A percentile compares a stretch with the other conserved stretches of the same genome.
These are phyloP conservation scores for Ariopsis seemanni DNA, from an alignment of 2,113 vertebrate genomes.

Conservation along the genomic window DNA sequence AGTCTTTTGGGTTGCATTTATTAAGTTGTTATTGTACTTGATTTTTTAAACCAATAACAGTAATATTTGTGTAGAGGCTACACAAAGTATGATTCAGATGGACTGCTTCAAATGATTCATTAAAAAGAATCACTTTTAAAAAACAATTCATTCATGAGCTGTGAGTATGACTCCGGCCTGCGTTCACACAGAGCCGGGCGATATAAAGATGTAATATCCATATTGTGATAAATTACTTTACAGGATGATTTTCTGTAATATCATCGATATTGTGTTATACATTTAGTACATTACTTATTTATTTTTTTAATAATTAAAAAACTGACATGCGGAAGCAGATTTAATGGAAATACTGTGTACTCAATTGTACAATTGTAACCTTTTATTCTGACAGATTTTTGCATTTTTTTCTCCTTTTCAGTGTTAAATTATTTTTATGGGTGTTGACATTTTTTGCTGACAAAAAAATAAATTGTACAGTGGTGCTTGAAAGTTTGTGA, in stretches of 20 bases:
- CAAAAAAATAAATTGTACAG: no score
- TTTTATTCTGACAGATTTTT: neutral
- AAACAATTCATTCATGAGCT: neutral
- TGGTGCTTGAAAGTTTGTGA: no score
- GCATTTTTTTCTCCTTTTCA: neutral
- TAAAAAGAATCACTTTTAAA: neutral
- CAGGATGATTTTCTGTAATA: no score
- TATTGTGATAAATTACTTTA: no score
- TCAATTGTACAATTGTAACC: neutral
- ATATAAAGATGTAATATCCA: no score
- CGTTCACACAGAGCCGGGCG: no score
- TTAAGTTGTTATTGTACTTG: neutral
- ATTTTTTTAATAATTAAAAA: neutral
- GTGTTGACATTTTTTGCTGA: no score
- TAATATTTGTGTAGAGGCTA: neutral
- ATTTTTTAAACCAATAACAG: neutral
- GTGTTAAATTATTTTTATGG: neutral
- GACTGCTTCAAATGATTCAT: neutral
- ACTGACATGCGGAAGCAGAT: neutral
- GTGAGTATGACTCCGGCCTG: neutral
- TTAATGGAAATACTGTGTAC: neutral
- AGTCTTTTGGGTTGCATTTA: no score
- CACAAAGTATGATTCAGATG: neutral
- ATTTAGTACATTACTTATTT: neutral
- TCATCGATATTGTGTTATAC: neutral